A percentile compares a stretch with the other conserved stretches of the same genome.
These are phyloP conservation scores for Neodiprion fabricii DNA, from an alignment of 1,140 invertebrate genomes.

Conservation along the genomic window DNA sequence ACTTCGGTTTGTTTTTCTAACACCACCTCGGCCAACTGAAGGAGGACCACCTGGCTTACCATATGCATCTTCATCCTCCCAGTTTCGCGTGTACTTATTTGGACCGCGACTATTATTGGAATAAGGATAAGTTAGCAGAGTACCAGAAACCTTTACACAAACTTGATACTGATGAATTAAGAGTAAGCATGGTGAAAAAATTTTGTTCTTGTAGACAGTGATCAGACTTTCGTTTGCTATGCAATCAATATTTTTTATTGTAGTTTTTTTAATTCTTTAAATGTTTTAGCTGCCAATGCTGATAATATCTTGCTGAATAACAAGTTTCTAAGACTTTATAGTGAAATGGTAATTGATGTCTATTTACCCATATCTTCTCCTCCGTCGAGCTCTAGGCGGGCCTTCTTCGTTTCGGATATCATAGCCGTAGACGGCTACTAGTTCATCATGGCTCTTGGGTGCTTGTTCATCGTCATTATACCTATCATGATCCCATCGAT, in stretches of 20 bases:
- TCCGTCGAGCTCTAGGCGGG: conserved; percentile 83
- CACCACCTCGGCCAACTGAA: conserved; percentile 32
- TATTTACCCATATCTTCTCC: conserved; percentile 82
- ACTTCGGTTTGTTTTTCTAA: conserved; percentile 43
- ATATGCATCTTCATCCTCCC: conserved; percentile 92
- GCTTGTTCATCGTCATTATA: conserved; percentile 83
- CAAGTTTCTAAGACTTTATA: too few species aligned
- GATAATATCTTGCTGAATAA: too few species aligned
- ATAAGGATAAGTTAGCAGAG: not conserved
- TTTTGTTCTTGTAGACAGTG: too few species aligned
- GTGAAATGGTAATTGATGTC: conserved; percentile 4
- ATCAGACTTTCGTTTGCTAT: too few species aligned
- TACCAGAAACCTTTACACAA: too few species aligned
- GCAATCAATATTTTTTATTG: too few species aligned
- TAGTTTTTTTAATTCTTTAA: too few species aligned
- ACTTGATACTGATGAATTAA: too few species aligned
- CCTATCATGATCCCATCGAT: conserved; percentile 89
- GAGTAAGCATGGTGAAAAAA: too few species aligned
- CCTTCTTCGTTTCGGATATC: conserved; percentile 94
- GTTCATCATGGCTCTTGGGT: conserved; percentile 87
- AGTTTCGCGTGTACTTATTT: conserved; percentile 89
- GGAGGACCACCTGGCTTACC: conserved; percentile 55
- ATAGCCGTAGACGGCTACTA: conserved; percentile 91
- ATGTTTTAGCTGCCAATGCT: too few species aligned
- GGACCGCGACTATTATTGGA: conserved; percentile 75